phyloP scores from a whole-genome alignment of 2,113 vertebrate species.

The Bubalus kerabau region DNA sequence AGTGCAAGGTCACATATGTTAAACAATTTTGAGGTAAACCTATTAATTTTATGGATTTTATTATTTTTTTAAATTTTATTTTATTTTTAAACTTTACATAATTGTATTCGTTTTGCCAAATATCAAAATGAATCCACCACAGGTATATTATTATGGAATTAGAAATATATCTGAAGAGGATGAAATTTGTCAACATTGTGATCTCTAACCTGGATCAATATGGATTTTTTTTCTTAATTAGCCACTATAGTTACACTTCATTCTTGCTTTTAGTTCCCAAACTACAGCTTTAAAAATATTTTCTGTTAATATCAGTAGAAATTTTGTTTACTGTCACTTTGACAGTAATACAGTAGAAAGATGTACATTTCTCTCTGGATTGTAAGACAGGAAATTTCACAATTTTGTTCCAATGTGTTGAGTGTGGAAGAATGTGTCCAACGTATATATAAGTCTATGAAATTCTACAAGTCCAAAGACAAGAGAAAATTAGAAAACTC shows the following conservation, averaged over 20 bases:
- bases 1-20: background rate
- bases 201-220: background rate
- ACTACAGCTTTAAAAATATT: background rate
- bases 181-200: background rate
- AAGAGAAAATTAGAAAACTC: background rate
- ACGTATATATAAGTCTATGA: background rate
- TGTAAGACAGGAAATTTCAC: background rate
- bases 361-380: background rate
- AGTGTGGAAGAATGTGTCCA: background rate
- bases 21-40: background rate
- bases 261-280: background rate
- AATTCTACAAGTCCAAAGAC: background rate
- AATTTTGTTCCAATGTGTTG: background rate
- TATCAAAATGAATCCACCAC: too few relatives aligned
- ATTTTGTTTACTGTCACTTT: background rate
- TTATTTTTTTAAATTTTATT: too few relatives aligned
- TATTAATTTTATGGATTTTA: background rate
- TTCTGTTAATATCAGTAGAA: background rate
- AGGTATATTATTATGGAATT: background rate
- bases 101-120: too few relatives aligned
- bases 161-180: background rate
- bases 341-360: background rate
- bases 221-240: background rate
- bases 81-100: too few relatives aligned
- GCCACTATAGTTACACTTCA: background rate